Conservation (phyloP, 2,797 vertebrate species). For the Pangasius krempfi region DNA sequence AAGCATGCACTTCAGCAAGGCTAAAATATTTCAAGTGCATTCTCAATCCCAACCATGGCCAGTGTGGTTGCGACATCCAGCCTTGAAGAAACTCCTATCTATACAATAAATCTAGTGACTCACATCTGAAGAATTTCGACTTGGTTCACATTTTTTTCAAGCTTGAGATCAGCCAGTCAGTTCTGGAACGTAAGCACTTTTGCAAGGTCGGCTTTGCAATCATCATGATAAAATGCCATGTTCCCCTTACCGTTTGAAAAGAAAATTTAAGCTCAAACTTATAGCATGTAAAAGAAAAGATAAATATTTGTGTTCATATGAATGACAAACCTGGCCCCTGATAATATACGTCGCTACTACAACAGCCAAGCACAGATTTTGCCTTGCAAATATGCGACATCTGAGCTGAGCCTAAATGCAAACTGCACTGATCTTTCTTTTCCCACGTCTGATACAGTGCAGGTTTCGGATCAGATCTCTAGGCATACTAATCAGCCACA, state of each 20-base stretch:
- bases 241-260: too few relatives aligned
- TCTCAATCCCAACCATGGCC: background rate
- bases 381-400: background rate
- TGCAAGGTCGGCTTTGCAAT: background rate
- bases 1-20: background rate
- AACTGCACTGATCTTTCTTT: background rate
- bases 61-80: background rate
- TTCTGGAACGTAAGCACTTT: slow-evolving; percentile 28
- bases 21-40: slow-evolving; percentile 6
- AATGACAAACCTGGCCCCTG: background rate
- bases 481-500: background rate
- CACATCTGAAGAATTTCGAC: slow-evolving; percentile 29
- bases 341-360: background rate
- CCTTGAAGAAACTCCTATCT: background rate
- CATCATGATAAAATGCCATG: background rate
- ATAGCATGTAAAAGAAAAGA: background rate
- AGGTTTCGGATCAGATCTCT: background rate
- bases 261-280: background rate
- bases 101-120: slow-evolving; percentile 31
- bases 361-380: background rate
- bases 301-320: background rate
- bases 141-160: background rate
- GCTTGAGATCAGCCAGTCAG: slow-evolving; percentile 9
- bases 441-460: background rate
- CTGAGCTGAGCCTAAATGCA: background rate